Evolutionary conservation across 2,888 invertebrate species (phyloP).

Genomic region (Coecobrya sp.): DNA sequence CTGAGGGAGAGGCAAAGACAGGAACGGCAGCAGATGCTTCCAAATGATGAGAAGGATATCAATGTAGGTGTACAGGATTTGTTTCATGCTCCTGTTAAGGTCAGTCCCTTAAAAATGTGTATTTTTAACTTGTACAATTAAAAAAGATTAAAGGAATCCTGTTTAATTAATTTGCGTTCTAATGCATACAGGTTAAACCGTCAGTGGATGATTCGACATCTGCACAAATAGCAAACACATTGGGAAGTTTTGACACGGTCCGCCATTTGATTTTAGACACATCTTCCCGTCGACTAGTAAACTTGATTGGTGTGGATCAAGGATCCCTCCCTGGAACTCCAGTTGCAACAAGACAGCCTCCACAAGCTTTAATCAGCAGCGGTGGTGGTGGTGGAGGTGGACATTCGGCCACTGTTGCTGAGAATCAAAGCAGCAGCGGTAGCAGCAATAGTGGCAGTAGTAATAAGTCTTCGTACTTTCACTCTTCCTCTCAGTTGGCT

Average conservation of each 20-base stretch:
- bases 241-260: slow-evolving; percentile 86
- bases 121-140: too few relatives aligned
- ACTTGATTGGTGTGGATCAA: slow-evolving; percentile 90
- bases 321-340: slow-evolving; percentile 78
- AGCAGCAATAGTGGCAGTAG: slow-evolving; percentile 39
- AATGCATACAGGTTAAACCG: slow-evolving; percentile 86
- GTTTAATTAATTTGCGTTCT: too few relatives aligned
- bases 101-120: too few relatives aligned
- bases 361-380: slow-evolving; percentile 47
- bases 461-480: slow-evolving; percentile 69
- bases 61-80: slow-evolving; percentile 86
- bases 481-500: slow-evolving; percentile 39
- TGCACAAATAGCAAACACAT: slow-evolving; percentile 86
- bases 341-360: slow-evolving; percentile 73
- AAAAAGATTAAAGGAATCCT: too few relatives aligned
- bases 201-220: slow-evolving; percentile 86
- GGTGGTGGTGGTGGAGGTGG: slow-evolving; percentile 45
- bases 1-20: slow-evolving; percentile 86
- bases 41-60: slow-evolving; percentile 86
- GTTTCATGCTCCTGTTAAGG: slow-evolving; percentile 86
- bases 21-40: slow-evolving; percentile 86
- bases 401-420: not conserved
- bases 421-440: slow-evolving; percentile 26
- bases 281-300: slow-evolving; percentile 88
- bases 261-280: slow-evolving; percentile 86